Percentiles rank a stretch among this genome's conserved stretches.
Evolutionary conservation across 2,113 vertebrate genomes (phyloP).

Genomic region (Xenus cinereus): DNA sequence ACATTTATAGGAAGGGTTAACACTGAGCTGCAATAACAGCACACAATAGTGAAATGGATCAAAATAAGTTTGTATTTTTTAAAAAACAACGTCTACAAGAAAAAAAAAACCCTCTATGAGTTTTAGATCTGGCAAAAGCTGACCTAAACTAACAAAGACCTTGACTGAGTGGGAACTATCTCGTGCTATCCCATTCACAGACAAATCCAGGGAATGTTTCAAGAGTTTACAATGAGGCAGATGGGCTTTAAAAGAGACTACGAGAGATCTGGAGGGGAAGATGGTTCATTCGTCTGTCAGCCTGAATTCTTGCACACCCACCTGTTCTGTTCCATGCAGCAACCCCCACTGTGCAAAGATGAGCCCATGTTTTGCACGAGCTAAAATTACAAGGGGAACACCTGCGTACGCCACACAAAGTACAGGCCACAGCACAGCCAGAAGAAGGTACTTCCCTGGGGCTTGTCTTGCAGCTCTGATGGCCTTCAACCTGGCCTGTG

Average conservation of each 20-base stretch:
- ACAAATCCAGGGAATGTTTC: background rate
- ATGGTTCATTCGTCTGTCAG: background rate
- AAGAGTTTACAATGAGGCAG: background rate
- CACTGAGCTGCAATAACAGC: background rate
- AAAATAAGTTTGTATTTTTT: background rate
- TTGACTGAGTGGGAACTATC: background rate
- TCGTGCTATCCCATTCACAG: background rate
- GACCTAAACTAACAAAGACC: background rate
- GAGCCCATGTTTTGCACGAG: background rate
- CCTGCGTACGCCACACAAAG: constrained; percentile 30
- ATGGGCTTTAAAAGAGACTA: background rate
- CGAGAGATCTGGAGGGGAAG: background rate
- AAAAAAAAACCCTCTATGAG: background rate
- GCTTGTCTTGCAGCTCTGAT: background rate
- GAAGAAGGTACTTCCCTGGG: background rate
- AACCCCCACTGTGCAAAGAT: background rate
- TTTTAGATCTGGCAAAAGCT: background rate
- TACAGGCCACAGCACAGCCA: background rate
- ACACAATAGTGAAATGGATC: background rate
- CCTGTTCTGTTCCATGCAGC: constrained; percentile 3
- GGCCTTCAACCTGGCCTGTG: background rate
- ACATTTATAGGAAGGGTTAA: background rate
- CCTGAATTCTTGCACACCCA: background rate
- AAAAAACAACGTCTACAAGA: background rate
- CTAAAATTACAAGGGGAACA: constrained; percentile 44